phyloP scores from a whole-genome alignment of 2,113 vertebrate species.

The Cyanoderma ruficeps region DNA sequence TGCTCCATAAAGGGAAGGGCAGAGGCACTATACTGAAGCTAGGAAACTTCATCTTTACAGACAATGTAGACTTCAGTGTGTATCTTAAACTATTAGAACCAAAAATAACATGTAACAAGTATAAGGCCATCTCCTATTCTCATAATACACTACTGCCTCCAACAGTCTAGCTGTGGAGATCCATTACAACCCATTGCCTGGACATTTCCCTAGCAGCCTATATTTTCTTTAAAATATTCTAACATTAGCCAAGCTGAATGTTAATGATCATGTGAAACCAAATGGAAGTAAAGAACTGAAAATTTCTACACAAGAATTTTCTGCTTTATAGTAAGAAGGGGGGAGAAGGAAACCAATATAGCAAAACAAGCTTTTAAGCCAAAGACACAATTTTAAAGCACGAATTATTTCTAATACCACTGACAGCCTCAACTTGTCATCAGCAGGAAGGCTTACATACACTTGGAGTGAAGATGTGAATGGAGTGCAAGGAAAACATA shows the following conservation, averaged over 20 bases:
- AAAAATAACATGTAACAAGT: constrained; percentile 17
- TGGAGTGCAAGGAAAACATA: not conserved
- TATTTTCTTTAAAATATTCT: not conserved
- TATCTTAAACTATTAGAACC: constrained; percentile 1
- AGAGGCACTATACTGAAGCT: not conserved
- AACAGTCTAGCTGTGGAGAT: constrained; percentile 41
- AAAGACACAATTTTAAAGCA: not conserved
- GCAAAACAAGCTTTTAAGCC: not conserved
- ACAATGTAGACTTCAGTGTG: not conserved
- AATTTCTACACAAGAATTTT: not conserved
- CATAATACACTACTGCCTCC: constrained; percentile 66
- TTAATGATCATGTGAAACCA: not conserved
- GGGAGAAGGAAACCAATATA: not conserved
- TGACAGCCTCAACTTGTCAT: not conserved
- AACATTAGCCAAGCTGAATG: not conserved
- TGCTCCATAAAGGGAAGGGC: not conserved
- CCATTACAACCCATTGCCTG: not conserved
- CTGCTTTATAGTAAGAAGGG: not conserved
- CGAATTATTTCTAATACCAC: not conserved
- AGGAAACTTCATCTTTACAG: not conserved
- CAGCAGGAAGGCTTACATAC: not conserved
- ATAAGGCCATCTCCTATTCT: constrained; percentile 17
- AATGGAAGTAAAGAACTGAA: not conserved
- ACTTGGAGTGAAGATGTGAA: not conserved
- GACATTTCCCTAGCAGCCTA: not conserved